These are phyloP conservation scores for Eunapius fragilis DNA, from an alignment of 37 sponge, comb jelly and placozoan genomes.

Conservation along the genomic window DNA sequence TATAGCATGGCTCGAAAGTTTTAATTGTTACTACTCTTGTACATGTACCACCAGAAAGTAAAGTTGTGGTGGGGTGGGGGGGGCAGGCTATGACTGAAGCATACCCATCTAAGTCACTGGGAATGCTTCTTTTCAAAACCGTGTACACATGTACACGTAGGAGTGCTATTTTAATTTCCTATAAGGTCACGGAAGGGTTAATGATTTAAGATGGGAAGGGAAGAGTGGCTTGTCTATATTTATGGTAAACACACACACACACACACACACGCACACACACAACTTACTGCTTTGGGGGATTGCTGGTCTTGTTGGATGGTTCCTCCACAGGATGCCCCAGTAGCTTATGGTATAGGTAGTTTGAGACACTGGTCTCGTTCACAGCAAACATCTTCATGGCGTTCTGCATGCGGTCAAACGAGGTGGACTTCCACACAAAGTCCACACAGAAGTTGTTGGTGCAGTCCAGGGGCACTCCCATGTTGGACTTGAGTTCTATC, in stretches of 20 bases:
- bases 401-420: slow-evolving; percentile 96
- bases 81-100: too few species aligned
- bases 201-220: too few species aligned
- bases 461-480: slow-evolving; percentile 68
- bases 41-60: too few species aligned
- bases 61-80: too few species aligned
- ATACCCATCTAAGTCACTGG: too few species aligned
- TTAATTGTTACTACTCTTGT: too few species aligned
- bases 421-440: slow-evolving; percentile 98
- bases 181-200: too few species aligned
- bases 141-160: too few species aligned
- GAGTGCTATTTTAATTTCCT: too few species aligned
- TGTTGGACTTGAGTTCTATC: slow-evolving; percentile 82
- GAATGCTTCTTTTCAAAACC: too few species aligned
- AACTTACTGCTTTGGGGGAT: slow-evolving; percentile 75
- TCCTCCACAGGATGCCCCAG: slow-evolving; percentile 87
- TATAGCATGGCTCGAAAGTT: too few species aligned
- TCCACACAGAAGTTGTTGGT: slow-evolving; percentile 84
- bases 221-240: too few species aligned
- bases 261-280: background rate
- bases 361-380: slow-evolving; percentile 87
- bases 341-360: slow-evolving; percentile 95
- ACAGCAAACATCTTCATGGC: slow-evolving; percentile 97
- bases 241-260: background rate
- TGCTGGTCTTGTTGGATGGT: slow-evolving; percentile 50